Evolutionary conservation across 1,140 invertebrate species (phyloP).

Genomic region (Scylla paramamosain): DNA sequence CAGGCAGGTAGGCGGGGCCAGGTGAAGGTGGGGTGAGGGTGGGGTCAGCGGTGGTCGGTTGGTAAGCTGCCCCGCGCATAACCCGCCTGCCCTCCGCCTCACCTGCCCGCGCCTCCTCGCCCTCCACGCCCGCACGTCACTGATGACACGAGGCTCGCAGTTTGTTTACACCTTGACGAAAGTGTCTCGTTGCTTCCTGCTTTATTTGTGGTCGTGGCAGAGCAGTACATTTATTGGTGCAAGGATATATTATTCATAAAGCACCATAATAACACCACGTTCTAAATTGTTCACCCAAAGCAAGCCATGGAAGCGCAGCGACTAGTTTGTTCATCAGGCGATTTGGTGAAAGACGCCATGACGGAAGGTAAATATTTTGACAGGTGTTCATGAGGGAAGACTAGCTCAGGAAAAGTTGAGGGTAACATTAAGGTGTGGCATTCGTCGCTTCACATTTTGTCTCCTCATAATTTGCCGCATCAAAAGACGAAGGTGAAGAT

Average conservation of each 20-base stretch:
- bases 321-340: background rate
- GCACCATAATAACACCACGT: background rate
- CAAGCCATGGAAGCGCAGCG: background rate
- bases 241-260: background rate
- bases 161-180: background rate
- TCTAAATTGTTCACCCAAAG: too few species aligned
- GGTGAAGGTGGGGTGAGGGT: background rate
- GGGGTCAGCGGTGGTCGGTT: background rate
- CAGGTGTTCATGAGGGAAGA: background rate
- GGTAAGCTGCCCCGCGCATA: background rate
- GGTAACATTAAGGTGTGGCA: background rate
- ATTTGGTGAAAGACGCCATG: background rate
- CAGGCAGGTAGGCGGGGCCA: constrained; percentile 33
- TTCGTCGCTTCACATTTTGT: background rate
- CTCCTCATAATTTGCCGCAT: background rate
- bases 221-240: background rate
- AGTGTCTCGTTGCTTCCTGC: background rate
- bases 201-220: background rate
- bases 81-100: background rate
- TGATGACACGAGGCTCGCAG: background rate
- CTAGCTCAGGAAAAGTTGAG: background rate
- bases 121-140: background rate
- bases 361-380: background rate
- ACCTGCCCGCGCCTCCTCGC: background rate
- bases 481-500: background rate